A percentile compares a stretch with the other conserved stretches of the same genome.
Conservation (phyloP, 2,888 invertebrate species). For the Acrobasis repandana region DNA sequence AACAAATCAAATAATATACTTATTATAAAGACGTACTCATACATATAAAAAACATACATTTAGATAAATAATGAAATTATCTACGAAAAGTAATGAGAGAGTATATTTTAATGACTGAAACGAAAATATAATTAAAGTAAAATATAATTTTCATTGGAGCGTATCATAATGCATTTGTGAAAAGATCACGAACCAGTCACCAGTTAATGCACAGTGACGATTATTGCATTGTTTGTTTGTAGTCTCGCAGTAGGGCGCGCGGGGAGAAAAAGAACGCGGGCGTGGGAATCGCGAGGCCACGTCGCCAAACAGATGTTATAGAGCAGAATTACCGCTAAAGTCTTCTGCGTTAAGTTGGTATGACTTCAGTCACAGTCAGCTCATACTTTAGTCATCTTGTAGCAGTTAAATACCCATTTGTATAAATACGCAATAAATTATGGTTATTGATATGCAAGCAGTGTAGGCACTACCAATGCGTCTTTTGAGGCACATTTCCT, state of each 20-base stretch:
- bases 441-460: too few species aligned
- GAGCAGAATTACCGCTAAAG: slow-evolving; percentile 36
- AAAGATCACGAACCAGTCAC: slow-evolving; percentile 11
- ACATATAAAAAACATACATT: too few species aligned
- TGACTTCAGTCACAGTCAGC: too few species aligned
- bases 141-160: slow-evolving; percentile 8
- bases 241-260: slow-evolving; percentile 11
- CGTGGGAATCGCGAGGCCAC: slow-evolving; percentile 55
- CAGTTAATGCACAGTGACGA: slow-evolving; percentile 21
- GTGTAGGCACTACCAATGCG: too few species aligned
- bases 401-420: too few species aligned
- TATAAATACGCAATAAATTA: too few species aligned
- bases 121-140: background rate
- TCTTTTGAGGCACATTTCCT: too few species aligned
- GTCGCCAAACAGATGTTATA: slow-evolving; percentile 33
- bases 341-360: too few species aligned
- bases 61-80: too few species aligned
- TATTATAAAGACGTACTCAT: too few species aligned
- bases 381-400: too few species aligned
- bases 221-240: slow-evolving; percentile 12
- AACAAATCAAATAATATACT: too few species aligned
- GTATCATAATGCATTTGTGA: slow-evolving; percentile 11
- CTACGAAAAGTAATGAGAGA: background rate
- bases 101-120: background rate
- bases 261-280: slow-evolving; percentile 35